These are phyloP conservation scores for Lutraria rhynchaena DNA, from an alignment of 1,140 invertebrate species.

Conservation along the genomic window DNA sequence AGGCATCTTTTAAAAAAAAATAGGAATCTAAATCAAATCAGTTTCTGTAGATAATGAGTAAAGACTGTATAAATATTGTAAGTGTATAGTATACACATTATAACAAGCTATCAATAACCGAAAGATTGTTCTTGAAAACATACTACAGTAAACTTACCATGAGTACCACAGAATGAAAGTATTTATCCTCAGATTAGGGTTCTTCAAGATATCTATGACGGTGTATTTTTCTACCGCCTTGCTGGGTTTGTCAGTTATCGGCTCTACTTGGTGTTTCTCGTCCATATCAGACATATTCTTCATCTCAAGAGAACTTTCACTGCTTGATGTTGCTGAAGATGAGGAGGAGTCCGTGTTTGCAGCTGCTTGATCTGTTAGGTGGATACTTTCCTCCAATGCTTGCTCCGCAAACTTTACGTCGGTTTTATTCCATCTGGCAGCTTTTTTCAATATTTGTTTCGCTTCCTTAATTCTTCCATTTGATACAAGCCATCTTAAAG, in stretches of 20 bases:
- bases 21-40: too few relatives aligned
- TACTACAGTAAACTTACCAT: too few relatives aligned
- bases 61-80: too few relatives aligned
- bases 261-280: background rate
- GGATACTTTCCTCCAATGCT: background rate
- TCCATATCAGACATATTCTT: too few relatives aligned
- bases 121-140: too few relatives aligned
- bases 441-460: constrained; percentile 63
- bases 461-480: constrained; percentile 65
- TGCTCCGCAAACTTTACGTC: constrained; percentile 32
- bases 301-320: too few relatives aligned
- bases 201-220: constrained; percentile 51
- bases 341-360: background rate
- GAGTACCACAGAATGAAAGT: constrained; percentile 52
- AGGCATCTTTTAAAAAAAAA: too few relatives aligned
- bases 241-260: background rate
- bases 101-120: too few relatives aligned
- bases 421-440: constrained; percentile 66
- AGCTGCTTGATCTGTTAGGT: background rate
- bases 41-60: too few relatives aligned
- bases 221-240: constrained; percentile 38
- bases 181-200: constrained; percentile 43
- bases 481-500: constrained; percentile 69
- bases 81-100: too few relatives aligned
- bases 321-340: too few relatives aligned